A percentile compares a stretch with the other conserved stretches of the same genome.
Evolutionary conservation across 2,797 vertebrate species (phyloP).

Genomic region (Rhinichthys osculus): DNA sequence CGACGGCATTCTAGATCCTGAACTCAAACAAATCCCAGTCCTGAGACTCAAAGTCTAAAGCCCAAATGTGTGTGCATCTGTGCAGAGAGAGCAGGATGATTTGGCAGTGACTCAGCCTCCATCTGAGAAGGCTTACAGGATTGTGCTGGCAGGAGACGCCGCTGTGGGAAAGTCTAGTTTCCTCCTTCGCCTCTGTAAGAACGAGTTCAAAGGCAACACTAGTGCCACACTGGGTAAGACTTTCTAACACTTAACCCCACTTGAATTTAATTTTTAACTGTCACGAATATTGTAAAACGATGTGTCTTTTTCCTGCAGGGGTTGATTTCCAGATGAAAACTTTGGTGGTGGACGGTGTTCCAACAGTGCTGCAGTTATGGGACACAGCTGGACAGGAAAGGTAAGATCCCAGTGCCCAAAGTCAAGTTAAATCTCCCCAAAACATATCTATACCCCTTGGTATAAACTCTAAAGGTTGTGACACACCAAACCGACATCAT

Average conservation of each 20-base stretch:
- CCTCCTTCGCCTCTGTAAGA: slow-evolving; percentile 94
- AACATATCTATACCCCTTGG: neutral
- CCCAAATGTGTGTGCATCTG: slow-evolving; percentile 30
- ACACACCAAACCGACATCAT: neutral
- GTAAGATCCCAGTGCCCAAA: slow-evolving; percentile 63
- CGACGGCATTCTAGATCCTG: neutral
- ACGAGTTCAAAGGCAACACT: slow-evolving; percentile 89
- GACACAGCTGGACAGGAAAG: slow-evolving; percentile 97
- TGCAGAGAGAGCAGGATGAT: slow-evolving; percentile 74
- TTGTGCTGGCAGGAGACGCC: slow-evolving; percentile 93
- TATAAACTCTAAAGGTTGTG: neutral
- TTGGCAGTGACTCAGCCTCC: slow-evolving; percentile 61
- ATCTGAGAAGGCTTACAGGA: slow-evolving; percentile 90
- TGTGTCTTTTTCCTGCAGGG: slow-evolving; percentile 71
- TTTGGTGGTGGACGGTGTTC: slow-evolving; percentile 91
- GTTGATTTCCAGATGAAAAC: slow-evolving; percentile 98
- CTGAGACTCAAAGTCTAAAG: neutral
- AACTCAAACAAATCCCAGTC: neutral
- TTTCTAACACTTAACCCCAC: neutral
- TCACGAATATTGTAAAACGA: neutral
- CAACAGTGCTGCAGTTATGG: slow-evolving; percentile 90
- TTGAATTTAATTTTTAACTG: neutral
- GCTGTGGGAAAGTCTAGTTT: slow-evolving; percentile 98
- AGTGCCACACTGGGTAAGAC: slow-evolving; percentile 89
- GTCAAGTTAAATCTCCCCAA: neutral